Evolutionary conservation across 2,113 vertebrate genomes (phyloP).

Genomic region (Paracanthobrama guichenoti): DNA sequence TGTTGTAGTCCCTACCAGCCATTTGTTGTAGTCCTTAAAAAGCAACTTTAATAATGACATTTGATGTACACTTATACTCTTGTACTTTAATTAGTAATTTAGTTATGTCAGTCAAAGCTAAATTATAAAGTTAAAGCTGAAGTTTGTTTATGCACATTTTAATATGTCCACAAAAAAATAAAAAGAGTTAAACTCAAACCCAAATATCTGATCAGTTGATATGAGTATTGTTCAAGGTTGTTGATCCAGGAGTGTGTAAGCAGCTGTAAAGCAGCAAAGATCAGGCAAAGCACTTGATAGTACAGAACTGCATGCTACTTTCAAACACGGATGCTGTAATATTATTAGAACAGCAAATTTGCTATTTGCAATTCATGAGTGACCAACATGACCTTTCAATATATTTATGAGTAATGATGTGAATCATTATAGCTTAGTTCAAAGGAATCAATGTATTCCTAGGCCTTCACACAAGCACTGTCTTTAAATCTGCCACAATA

Average conservation of each 20-base stretch:
- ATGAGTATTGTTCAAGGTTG: neutral
- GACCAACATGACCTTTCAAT: slow-evolving; percentile 18
- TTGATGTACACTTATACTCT: too few species aligned
- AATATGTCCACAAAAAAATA: neutral
- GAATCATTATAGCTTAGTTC: slow-evolving; percentile 19
- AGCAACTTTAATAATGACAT: too few species aligned
- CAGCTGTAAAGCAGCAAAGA: neutral
- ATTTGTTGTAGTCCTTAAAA: too few species aligned
- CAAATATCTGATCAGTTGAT: neutral
- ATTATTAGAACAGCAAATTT: neutral
- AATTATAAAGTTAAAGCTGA: neutral
- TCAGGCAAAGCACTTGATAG: neutral
- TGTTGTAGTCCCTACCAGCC: too few species aligned
- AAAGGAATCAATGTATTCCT: slow-evolving; percentile 11
- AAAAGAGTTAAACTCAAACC: neutral
- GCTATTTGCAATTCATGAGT: neutral
- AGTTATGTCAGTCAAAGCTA: too few species aligned
- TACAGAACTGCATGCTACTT: neutral
- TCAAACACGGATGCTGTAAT: neutral
- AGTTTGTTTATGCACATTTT: neutral
- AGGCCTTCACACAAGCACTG: neutral
- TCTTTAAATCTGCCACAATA: slow-evolving; percentile 10
- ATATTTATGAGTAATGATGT: neutral
- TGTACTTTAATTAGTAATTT: too few species aligned
- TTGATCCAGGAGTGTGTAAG: too few species aligned